Evolutionary conservation across 2,797 vertebrate genomes (phyloP).

Genomic region (Kryptopterus vitreolus): DNA sequence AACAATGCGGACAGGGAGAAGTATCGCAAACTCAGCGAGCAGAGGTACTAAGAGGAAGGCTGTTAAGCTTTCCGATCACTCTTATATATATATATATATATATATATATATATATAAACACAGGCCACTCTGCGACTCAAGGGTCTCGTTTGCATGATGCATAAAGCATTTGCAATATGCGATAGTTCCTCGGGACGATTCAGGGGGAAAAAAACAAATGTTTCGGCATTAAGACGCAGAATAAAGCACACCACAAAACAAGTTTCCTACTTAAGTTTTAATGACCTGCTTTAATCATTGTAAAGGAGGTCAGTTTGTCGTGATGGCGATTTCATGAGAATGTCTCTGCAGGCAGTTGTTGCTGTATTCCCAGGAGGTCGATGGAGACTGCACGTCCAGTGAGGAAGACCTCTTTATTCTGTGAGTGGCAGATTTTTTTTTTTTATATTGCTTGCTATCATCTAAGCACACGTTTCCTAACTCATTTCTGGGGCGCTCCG

Average conservation of each 20-base stretch:
- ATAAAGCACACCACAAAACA: neutral
- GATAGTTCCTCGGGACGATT: neutral
- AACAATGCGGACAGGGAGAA: constrained; percentile 93
- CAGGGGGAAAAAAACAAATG: neutral
- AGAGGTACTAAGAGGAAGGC: constrained; percentile 78
- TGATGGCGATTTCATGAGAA: constrained; percentile 31
- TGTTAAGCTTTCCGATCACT: neutral
- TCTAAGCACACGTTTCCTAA: neutral
- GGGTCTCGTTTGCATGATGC: neutral
- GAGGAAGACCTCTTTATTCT: constrained; percentile 98
- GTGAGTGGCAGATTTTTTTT: constrained; percentile 80
- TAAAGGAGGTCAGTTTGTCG: neutral
- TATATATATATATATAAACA: neutral
- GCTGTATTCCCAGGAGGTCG: constrained; percentile 94
- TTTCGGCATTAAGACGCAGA: neutral
- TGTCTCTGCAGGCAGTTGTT: constrained; percentile 84
- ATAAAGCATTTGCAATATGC: neutral
- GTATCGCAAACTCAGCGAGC: constrained; percentile 92
- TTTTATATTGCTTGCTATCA: neutral
- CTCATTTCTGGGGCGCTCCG: neutral
- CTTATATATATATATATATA: neutral
- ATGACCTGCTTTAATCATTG: neutral
- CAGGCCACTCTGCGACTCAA: neutral
- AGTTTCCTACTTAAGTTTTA: neutral
- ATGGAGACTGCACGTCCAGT: constrained; percentile 86